Percentiles rank a stretch among this genome's conserved stretches.
Evolutionary conservation across 2,113 vertebrate genomes (phyloP).

Genomic region (Barnardius zonarius): DNA sequence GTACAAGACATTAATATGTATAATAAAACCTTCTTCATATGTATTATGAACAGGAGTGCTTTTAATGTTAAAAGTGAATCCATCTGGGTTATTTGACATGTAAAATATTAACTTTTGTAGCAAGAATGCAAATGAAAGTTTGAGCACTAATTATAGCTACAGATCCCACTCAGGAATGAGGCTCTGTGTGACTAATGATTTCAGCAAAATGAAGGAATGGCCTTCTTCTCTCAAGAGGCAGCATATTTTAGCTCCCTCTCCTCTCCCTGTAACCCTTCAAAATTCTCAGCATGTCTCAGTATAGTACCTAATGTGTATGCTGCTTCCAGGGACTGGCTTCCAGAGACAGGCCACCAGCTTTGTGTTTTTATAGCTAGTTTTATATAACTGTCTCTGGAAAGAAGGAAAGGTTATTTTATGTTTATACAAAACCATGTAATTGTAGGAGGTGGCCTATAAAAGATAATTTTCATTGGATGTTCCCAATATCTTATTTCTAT

Average conservation of each 20-base stretch:
- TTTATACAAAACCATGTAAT: neutral
- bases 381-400: neutral
- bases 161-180: constrained; percentile 47
- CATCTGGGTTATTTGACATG: constrained; percentile 55
- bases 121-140: constrained; percentile 62
- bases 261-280: neutral
- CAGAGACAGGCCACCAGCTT: neutral
- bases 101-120: constrained; percentile 68
- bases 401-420: neutral
- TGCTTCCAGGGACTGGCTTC: neutral
- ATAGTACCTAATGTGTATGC: neutral
- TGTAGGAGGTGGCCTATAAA: neutral
- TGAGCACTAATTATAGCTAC: constrained; percentile 57
- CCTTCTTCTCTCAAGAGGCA: constrained; percentile 31
- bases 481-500: neutral
- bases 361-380: neutral
- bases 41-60: constrained; percentile 42
- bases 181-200: constrained; percentile 55
- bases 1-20: constrained; percentile 45
- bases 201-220: constrained; percentile 31
- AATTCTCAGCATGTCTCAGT: neutral
- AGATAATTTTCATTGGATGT: neutral
- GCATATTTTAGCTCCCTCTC: neutral
- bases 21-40: constrained; percentile 53
- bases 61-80: constrained; percentile 59